A percentile compares a stretch with the other conserved stretches of the same genome.
phyloP scores from a whole-genome alignment of 2,888 invertebrate species.

The Drosophila nigricruria region DNA sequence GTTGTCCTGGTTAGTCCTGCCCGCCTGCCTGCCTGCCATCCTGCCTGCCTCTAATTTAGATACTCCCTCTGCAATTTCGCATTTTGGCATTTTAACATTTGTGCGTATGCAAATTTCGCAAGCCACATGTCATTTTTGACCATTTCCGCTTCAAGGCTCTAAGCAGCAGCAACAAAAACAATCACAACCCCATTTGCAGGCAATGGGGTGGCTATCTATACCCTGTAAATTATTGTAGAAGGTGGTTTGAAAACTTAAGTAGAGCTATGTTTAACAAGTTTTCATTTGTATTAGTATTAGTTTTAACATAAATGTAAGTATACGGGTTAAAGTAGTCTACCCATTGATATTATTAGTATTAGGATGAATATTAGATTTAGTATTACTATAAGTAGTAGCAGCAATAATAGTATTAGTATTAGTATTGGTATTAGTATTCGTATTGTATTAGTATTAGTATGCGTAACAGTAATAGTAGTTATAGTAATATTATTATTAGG shows the following conservation, averaged over 20 bases:
- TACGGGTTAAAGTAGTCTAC: too few relatives aligned
- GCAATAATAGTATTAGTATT: neutral
- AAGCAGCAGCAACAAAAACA: constrained; percentile 56
- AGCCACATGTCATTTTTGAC: constrained; percentile 77
- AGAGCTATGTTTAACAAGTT: neutral
- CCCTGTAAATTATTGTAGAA: constrained; percentile 4
- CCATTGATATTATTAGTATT: neutral
- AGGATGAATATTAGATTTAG: neutral
- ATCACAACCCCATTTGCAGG: constrained; percentile 44
- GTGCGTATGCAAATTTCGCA: constrained; percentile 74
- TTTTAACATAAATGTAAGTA: neutral
- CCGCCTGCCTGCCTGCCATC: neutral
- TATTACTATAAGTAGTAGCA: neutral
- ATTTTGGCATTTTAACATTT: constrained; percentile 43
- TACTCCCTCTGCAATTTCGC: constrained; percentile 40
- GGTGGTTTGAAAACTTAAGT: neutral
- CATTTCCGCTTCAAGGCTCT: constrained; percentile 65
- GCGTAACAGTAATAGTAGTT: neutral
- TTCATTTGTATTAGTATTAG: neutral
- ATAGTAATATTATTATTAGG: neutral
- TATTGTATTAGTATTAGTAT: neutral
- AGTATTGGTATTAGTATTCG: neutral
- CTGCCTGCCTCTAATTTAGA: constrained; percentile 20
- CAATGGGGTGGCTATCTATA: constrained; percentile 51
- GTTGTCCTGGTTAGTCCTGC: constrained; percentile 12